Evolutionary conservation across 1,140 invertebrate genomes (phyloP).

Genomic region (Probaryconus sp.): DNA sequence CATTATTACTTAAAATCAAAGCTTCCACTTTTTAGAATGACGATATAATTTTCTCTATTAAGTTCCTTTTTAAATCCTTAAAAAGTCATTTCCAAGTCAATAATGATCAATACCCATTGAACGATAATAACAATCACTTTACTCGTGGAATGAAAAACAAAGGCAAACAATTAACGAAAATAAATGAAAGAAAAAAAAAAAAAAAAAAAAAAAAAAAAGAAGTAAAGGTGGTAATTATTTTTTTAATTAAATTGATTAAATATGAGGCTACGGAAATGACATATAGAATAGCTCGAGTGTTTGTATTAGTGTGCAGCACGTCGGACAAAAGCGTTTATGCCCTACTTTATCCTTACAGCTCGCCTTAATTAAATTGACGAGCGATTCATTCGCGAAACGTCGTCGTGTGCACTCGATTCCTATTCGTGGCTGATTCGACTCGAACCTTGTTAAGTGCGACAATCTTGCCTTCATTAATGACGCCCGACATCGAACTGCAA

Average conservation of each 20-base stretch:
- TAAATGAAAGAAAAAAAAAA: too few species aligned
- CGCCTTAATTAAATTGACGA: constrained; percentile 42
- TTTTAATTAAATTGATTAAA: constrained; percentile 25
- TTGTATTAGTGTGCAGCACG: constrained; percentile 7
- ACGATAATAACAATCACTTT: too few species aligned
- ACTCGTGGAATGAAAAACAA: too few species aligned
- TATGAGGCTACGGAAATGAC: constrained; percentile 2
- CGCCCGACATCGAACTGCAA: constrained; percentile 16
- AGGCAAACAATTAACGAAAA: too few species aligned
- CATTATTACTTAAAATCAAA: too few species aligned
- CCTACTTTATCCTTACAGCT: constrained; percentile 34
- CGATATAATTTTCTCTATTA: too few species aligned
- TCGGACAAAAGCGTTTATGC: constrained; percentile 37
- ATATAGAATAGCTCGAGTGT: background rate
- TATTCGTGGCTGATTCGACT: constrained; percentile 35
- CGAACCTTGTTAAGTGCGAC: constrained; percentile 41
- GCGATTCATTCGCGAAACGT: constrained; percentile 26
- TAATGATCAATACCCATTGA: too few species aligned
- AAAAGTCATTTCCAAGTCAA: too few species aligned
- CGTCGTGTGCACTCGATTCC: constrained; percentile 10
- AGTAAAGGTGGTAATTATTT: too few species aligned
- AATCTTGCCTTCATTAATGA: constrained; percentile 40
- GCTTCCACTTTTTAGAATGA: too few species aligned
- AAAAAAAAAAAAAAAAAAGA: too few species aligned
- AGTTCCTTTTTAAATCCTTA: too few species aligned